phyloP scores from a whole-genome alignment of 2,113 vertebrate genomes.

The Fulmarus glacialis region DNA sequence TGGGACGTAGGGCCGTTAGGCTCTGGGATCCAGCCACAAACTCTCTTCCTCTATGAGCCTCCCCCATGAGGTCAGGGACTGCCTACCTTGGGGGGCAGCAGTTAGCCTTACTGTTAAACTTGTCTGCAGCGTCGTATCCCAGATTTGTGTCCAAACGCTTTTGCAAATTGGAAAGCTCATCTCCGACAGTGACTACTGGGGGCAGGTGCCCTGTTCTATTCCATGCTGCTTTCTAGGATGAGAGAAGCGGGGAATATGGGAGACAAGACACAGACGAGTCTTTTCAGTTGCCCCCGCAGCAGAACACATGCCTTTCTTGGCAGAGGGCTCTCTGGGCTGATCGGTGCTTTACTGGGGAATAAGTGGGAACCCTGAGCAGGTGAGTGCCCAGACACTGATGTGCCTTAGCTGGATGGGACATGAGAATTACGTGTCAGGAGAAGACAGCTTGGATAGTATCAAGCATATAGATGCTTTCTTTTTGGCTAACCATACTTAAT shows the following conservation, averaged over 20 bases:
- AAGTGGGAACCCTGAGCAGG: neutral
- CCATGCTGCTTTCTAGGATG: neutral
- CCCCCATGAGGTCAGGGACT: neutral
- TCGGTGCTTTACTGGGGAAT: neutral
- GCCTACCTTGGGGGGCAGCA: fast-evolving
- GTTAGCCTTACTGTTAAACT: neutral
- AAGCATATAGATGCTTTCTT: neutral
- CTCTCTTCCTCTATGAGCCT: fast-evolving
- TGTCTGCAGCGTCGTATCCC: fast-evolving
- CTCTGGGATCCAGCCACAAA: neutral
- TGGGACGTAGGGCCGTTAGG: neutral
- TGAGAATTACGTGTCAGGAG: fast-evolving
- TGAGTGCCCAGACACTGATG: neutral
- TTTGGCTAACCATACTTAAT: neutral
- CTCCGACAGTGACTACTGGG: neutral
- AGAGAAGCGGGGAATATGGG: neutral
- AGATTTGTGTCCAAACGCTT: neutral
- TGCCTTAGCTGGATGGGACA: neutral
- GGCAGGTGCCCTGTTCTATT: neutral
- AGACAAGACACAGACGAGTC: neutral
- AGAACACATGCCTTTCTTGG: fast-evolving
- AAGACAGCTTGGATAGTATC: no score
- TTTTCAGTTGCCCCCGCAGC: neutral
- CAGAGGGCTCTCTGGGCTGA: neutral
- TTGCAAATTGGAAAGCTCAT: neutral